Base-by-base conservation (phyloP, 1,140 invertebrate species). In the Stegodyphus mimosarum region DNA sequence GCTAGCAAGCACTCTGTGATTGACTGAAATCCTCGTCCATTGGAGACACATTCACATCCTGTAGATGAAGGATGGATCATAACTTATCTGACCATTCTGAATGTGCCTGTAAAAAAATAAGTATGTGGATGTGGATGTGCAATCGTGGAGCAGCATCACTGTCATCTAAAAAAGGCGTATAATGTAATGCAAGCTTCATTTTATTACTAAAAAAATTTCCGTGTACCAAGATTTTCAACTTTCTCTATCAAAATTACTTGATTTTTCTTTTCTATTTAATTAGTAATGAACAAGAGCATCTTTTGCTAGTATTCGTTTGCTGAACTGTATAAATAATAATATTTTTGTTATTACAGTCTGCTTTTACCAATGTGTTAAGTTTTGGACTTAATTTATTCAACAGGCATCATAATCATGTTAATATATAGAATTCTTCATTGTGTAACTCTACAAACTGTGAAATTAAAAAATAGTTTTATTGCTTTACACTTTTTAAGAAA, bases 21-120 rank as follows among this genome's bases (percentile, higher is more conserved):
- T 71, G 79, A 72, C 51, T 72, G 64, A 13, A 81, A 81, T 55
- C 60, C 60, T 81, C 70, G 79, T 81, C 79, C 79, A 81, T 18
- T 50, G 53, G 70, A 66, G n/a, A 81, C 53, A 72, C 70, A 64
- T 73, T 73, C 69, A 81, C 55, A 53, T 50, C 33, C 69, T 63
- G 51, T n/a, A 51, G 60, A 50, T 63, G 18, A 18, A 53, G 79
- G 18, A 73, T 52, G 48, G 69, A n/a, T 66, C 48, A 73, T 73
- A 33, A 33, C 33, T 63, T 73, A 79, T 33, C 66, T 55, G 79
- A 50, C n/a, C 70, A 49, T 81, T 81, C 55, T 51, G 53, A 81
- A 72, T 81, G 79, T 81, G 79, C 70, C 70, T 81, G 69, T 72
- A 50, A 17, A 69, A 53, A 70, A 50, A 53, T 51, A 73, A 72